A percentile compares a stretch with the other conserved stretches of the same genome.
Evolutionary conservation across 1,140 invertebrate genomes (phyloP).

Genomic region (Teleopsis dalmanni): DNA sequence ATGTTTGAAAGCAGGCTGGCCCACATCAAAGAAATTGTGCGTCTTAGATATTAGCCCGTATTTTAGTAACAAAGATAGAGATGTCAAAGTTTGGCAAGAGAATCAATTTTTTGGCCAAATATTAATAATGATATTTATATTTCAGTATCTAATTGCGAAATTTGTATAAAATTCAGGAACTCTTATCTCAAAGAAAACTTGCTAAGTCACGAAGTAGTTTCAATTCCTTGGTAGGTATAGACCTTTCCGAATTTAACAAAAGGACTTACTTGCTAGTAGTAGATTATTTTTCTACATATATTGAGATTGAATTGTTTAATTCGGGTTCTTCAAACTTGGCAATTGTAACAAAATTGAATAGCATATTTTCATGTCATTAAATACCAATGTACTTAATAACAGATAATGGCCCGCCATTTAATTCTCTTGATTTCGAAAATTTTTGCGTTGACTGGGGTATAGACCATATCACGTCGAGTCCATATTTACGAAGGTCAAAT

Average conservation of each 20-base stretch:
- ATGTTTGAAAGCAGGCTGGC: conserved; percentile 39
- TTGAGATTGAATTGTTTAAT: conserved; percentile 8
- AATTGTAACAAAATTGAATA: conserved; percentile 1
- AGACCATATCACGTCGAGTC: conserved; percentile 31
- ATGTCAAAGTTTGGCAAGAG: conserved; percentile 32
- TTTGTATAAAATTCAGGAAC: conserved; percentile 3
- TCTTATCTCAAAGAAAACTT: conserved; percentile 10
- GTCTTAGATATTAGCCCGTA: conserved; percentile 41
- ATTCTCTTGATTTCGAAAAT: conserved; percentile 29
- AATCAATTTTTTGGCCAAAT: conserved; percentile 45
- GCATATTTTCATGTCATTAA: conserved; percentile 5
- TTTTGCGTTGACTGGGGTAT: conserved; percentile 44
- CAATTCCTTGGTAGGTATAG: too few relatives aligned
- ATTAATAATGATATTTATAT: conserved; percentile 45
- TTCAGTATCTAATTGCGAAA: conserved; percentile 38
- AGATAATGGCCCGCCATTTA: conserved; percentile 8
- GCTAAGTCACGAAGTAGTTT: conserved; percentile 25
- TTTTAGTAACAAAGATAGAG: conserved; percentile 45
- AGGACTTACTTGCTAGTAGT: conserved; percentile 5
- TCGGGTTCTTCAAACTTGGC: background rate
- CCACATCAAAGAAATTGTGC: conserved; percentile 25
- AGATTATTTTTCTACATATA: conserved; percentile 9
- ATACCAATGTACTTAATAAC: conserved; percentile 7
- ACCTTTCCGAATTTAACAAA: conserved; percentile 18
- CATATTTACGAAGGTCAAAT: conserved; percentile 44